phyloP scores from a whole-genome alignment of 2,113 vertebrate genomes.

The Diadophis punctatus region DNA sequence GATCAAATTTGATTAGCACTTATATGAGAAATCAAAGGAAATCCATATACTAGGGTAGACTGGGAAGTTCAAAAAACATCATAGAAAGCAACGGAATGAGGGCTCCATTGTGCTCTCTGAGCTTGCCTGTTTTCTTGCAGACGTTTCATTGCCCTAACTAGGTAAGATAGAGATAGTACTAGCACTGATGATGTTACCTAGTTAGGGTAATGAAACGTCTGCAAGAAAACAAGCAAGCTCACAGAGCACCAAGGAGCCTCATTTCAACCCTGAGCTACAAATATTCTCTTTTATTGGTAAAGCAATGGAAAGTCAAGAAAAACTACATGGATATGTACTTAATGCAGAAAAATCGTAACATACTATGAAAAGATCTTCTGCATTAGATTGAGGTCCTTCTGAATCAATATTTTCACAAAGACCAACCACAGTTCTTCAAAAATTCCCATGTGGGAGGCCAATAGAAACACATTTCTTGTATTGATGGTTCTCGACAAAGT shows the following conservation, averaged over 20 bases:
- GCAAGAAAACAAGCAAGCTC: too few relatives aligned
- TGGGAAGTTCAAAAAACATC: background rate
- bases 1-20: background rate
- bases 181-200: too few relatives aligned
- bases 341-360: background rate
- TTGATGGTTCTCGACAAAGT: background rate
- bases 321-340: background rate
- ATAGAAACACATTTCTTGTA: background rate
- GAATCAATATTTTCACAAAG: background rate
- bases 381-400: background rate
- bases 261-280: too few relatives aligned
- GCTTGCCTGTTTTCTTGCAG: too few relatives aligned
- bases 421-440: background rate
- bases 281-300: background rate
- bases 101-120: too few relatives aligned
- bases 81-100: background rate
- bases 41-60: background rate
- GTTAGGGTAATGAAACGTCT: too few relatives aligned
- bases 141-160: too few relatives aligned
- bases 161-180: too few relatives aligned
- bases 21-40: background rate
- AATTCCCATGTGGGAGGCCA: background rate
- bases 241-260: too few relatives aligned
- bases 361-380: background rate
- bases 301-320: background rate